Base-by-base conservation (phyloP, 2,113 vertebrate genomes). In the Bufo bufo region DNA sequence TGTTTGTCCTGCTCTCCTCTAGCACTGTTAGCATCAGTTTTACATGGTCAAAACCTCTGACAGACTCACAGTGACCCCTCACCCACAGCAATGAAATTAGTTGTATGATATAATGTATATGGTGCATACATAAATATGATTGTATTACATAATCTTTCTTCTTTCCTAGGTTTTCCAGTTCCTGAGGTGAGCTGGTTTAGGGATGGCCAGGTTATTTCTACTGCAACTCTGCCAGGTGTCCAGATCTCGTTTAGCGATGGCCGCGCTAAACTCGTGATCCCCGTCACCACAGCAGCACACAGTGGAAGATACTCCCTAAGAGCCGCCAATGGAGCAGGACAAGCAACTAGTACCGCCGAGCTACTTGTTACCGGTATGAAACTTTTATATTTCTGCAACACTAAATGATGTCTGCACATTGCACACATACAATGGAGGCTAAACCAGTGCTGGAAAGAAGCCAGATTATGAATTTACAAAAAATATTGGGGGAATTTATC, bases 101-200 rank as follows among this genome's bases (percentile, higher is more conserved):
- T 33, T 33, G 33, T 33, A 33, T 52, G 5, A 9, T 52, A 52
- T 5, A 52, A 52, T 17, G 9, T 61, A 61, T 61, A 61, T 61
- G 59, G 59, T 19, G 3, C 17, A 61, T 4, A 16, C 6, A 17
- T 13, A 72, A 16, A 72, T 45, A 45, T 75, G 33, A 75, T 75
- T 6, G 16, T 75, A 50, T 3, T 10, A 19, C 47, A 20, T 75
- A 8, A 19, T 20, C 8, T 75, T 49, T 75, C 47, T 75, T 75
- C 47, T 75, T 50, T 75, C 16, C 56, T 83, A 99, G 98, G 98
- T 96, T 95, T 94, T 91, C 98, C 98, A 96, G 97, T 98, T 98
- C 98, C 98, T 94, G 98, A 99, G 95, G 98, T 99, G 97, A 99
- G 95, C 97, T 99, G 98, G 98, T 99, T 97, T 93, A 95, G 96